Evolutionary conservation across 1,140 invertebrate species (phyloP).

Genomic region (Ephestia elutella): DNA sequence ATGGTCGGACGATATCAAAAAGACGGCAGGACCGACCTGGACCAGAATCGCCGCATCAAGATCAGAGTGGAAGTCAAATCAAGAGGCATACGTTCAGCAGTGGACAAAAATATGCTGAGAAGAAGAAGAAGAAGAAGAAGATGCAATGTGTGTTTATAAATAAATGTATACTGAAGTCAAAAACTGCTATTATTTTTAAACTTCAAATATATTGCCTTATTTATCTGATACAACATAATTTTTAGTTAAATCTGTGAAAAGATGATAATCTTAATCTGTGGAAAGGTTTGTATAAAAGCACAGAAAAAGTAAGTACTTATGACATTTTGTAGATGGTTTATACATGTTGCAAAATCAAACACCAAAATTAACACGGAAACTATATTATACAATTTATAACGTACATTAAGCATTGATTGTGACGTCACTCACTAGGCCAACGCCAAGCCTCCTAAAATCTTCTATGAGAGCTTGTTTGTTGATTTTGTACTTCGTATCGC

Average conservation of each 20-base stretch:
- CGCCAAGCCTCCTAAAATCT: constrained; percentile 82
- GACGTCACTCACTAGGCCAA: constrained; percentile 76
- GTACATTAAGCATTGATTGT: constrained; percentile 25
- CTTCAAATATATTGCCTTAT: too few species aligned
- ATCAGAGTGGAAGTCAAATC: too few species aligned
- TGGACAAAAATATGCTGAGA: too few species aligned
- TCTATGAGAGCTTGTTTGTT: constrained; percentile 81
- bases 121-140: too few species aligned
- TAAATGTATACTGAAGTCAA: not conserved
- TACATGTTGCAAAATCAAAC: not conserved
- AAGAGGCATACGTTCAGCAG: too few species aligned
- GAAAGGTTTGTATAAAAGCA: too few species aligned
- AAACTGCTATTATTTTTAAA: not conserved
- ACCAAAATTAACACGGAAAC: not conserved
- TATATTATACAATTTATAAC: constrained; percentile 9
- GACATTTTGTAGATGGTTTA: too few species aligned
- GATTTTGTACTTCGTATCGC: constrained; percentile 71
- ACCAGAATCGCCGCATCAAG: too few species aligned
- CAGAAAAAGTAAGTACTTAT: too few species aligned
- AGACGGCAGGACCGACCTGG: too few species aligned
- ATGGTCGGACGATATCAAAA: too few species aligned
- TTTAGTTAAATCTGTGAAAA: not conserved
- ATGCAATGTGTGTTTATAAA: not conserved
- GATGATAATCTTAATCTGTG: not conserved
- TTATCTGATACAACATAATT: too few species aligned